These are phyloP conservation scores for Xestoiulus laeticollis DNA, from an alignment of 2,888 invertebrate species.

Conservation along the genomic window DNA sequence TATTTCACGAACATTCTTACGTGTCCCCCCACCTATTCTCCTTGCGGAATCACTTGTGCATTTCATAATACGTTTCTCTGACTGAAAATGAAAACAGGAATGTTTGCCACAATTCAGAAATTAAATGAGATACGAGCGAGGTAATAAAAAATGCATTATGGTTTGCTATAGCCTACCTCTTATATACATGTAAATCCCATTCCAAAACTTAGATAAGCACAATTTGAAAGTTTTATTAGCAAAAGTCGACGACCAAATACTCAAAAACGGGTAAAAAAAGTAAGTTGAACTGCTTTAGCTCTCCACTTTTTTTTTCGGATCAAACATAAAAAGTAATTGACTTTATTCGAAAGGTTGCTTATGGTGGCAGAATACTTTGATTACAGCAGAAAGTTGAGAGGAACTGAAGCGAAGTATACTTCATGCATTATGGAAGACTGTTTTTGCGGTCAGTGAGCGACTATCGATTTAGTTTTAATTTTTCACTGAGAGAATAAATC, in stretches of 20 bases:
- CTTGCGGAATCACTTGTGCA: background rate
- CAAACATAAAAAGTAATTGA: slow-evolving; percentile 25
- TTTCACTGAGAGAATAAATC: slow-evolving; percentile 15
- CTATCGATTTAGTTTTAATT: slow-evolving; percentile 19
- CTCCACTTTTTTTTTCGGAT: background rate
- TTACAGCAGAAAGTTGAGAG: slow-evolving; percentile 39
- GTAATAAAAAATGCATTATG: slow-evolving; percentile 27
- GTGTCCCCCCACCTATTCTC: background rate
- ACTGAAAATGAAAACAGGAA: slow-evolving; percentile 39
- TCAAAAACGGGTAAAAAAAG: background rate
- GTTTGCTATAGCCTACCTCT: background rate
- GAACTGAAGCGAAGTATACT: background rate
- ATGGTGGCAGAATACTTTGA: slow-evolving; percentile 27
- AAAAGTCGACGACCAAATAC: background rate
- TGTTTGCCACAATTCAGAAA: slow-evolving; percentile 34
- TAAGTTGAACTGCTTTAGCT: background rate
- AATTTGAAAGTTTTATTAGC: background rate
- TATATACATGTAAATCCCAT: background rate
- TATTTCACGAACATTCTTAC: slow-evolving; percentile 43
- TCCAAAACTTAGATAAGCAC: background rate
- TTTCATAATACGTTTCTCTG: background rate
- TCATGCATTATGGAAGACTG: slow-evolving; percentile 39
- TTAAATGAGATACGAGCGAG: slow-evolving; percentile 21
- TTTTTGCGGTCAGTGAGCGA: slow-evolving; percentile 7
- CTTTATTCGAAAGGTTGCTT: slow-evolving; percentile 43